These are phyloP conservation scores for Brachionus paranguensis DNA, from an alignment of 1,140 invertebrate species.

Conservation along the genomic window DNA sequence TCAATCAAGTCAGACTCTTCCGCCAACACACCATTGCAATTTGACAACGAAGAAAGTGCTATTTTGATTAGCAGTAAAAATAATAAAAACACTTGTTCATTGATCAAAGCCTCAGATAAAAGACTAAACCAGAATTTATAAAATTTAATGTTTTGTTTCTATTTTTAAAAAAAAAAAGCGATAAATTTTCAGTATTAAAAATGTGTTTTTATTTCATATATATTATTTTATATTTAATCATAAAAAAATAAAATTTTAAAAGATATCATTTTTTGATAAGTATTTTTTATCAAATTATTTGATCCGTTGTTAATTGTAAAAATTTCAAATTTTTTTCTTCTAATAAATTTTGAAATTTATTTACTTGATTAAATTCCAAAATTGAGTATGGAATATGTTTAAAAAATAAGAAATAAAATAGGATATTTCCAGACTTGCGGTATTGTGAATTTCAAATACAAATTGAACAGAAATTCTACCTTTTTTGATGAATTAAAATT, in stretches of 20 bases:
- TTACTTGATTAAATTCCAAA: too few species aligned
- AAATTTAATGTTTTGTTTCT: background rate
- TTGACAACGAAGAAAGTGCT: background rate
- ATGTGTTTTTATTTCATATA: background rate
- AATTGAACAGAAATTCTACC: too few species aligned
- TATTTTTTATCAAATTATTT: background rate
- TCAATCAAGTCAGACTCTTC: background rate
- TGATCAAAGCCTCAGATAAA: background rate
- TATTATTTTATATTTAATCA: background rate
- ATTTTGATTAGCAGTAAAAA: background rate
- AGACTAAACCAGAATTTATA: background rate
- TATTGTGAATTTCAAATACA: too few species aligned
- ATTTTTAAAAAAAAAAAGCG: background rate
- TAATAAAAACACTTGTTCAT: slow-evolving; percentile 1
- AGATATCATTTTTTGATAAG: too few species aligned
- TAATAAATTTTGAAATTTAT: too few species aligned
- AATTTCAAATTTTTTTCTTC: too few species aligned
- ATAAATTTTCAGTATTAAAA: background rate
- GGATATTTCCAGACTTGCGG: too few species aligned
- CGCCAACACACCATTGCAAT: background rate
- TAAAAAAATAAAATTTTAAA: too few species aligned
- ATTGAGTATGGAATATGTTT: too few species aligned
- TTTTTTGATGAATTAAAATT: too few species aligned
- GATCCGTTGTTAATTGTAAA: too few species aligned
- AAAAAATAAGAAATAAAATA: too few species aligned